Percentiles rank a stretch among this genome's conserved stretches.
phyloP scores from a whole-genome alignment of 1,140 invertebrate genomes.

The Plutomurus gul region DNA sequence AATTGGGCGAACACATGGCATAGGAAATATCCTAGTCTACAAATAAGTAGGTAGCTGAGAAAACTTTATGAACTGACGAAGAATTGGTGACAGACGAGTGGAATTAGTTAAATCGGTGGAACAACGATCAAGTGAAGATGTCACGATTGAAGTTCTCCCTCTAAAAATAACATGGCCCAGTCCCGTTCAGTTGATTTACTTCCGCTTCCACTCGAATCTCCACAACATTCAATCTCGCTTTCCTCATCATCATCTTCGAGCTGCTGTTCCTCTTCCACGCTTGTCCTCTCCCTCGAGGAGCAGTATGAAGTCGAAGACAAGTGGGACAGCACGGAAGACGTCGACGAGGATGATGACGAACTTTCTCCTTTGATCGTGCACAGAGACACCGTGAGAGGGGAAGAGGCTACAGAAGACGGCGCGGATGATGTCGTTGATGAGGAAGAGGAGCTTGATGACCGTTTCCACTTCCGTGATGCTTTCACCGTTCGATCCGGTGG shows the following conservation, averaged over 20 bases:
- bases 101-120: background rate
- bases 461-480: constrained; percentile 46
- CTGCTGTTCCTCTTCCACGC: background rate
- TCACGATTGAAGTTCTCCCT: background rate
- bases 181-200: background rate
- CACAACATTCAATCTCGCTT: background rate
- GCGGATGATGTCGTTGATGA: background rate
- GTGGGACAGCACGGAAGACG: background rate
- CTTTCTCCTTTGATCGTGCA: background rate
- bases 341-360: background rate
- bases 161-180: background rate
- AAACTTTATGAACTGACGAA: background rate
- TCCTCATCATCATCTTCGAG: background rate
- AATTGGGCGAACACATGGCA: background rate
- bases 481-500: constrained; percentile 47
- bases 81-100: background rate
- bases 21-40: background rate
- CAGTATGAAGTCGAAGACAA: background rate
- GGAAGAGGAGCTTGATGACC: background rate
- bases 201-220: background rate
- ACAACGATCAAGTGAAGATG: too few species aligned
- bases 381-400: constrained; percentile 20
- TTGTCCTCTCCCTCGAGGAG: background rate
- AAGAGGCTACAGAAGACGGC: constrained; percentile 5
- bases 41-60: background rate